Conservation (phyloP, 1,140 invertebrate genomes). For the Caenorhabditis briggsae region DNA sequence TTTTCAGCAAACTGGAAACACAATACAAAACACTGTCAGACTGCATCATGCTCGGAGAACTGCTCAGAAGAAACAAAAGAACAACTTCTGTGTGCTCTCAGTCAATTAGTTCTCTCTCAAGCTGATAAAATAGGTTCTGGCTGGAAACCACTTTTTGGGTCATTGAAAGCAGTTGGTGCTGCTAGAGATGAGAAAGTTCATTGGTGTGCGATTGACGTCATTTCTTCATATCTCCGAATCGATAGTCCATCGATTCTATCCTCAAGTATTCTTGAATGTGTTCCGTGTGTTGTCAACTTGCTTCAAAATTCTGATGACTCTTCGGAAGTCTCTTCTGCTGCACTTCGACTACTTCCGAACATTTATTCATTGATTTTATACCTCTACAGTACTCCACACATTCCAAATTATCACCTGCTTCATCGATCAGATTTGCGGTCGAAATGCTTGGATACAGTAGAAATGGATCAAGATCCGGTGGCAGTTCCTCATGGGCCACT, state of each 20-base stretch:
- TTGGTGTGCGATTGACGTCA: constrained; percentile 63
- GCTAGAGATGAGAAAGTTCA: constrained; percentile 55
- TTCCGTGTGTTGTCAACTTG: constrained; percentile 60
- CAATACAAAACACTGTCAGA: not conserved
- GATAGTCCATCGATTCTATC: constrained; percentile 59
- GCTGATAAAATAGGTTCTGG: constrained; percentile 61
- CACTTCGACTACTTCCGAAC: constrained; percentile 57
- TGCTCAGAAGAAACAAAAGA: constrained; percentile 59
- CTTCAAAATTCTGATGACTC: constrained; percentile 43
- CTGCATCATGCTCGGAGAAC: constrained; percentile 36
- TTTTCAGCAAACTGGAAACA: not conserved
- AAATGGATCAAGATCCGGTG: constrained; percentile 46
- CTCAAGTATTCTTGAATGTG: constrained; percentile 60
- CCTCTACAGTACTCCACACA: constrained; percentile 59
- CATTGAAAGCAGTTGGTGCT: constrained; percentile 53
- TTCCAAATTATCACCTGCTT: constrained; percentile 58
- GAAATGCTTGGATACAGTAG: constrained; percentile 11
- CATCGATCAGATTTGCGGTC: constrained; percentile 50
- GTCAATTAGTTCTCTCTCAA: constrained; percentile 55
- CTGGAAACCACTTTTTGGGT: constrained; percentile 63
- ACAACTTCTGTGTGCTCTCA: constrained; percentile 53
- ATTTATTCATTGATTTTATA: constrained; percentile 57
- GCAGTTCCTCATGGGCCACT: constrained; percentile 44
- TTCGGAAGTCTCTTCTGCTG: constrained; percentile 43
- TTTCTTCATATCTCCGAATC: constrained; percentile 58